Evolutionary conservation across 1,140 invertebrate species (phyloP), one percentile per base, ranked within the genome.

Genomic region (Arion vulgaris): DNA sequence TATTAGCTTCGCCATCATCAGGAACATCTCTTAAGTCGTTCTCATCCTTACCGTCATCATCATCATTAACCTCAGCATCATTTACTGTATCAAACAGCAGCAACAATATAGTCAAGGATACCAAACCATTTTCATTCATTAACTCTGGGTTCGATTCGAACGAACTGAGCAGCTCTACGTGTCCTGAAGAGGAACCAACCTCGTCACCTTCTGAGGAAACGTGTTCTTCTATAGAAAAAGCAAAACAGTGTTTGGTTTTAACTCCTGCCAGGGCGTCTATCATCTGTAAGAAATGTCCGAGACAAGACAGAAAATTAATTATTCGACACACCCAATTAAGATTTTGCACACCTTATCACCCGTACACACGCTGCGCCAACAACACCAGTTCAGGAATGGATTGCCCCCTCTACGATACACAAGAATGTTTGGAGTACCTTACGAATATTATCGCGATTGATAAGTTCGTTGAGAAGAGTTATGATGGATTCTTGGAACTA

Each of bases 21-120:
- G 17, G 26, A 72, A 28, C 68, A 49, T 72, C 38, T 0, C 38
- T 41, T n/a, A 32, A 26, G 28, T 2, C 28, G 15, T 81, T 53
- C 19, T 73, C 68, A 5, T 49, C 71, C 28, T 81, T 45, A 45
- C 38, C 69, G 15, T 72, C 79, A 13, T 72, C 69, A 28, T 72
- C 51, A 68, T 39, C 23, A 28, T 78, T 81, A 62, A 32, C 84
- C 13, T 72, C 85, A 51, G 34, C 81, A 57, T 57, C 53, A 57
- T 36, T 71, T 34, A n/a, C 23, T 11, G 34, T 49, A 41, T 76
- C 28, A 51, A 36, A 76, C 39, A 34, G 36, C n/a, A 34, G 39
- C 49, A 57, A 39, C 69, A 39, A 19, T 19, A 81, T 45, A 53
- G 53, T 19, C 38, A 28, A 19, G 11, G 17, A 19, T 62, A 32